Percentiles rank a stretch among this genome's conserved stretches.
Conservation (phyloP, 2,113 vertebrate genomes). For the pig (Sus scrofa) region T2T-Sscrofa CM000830.6:78007501-78008000, state of each 20-base stretch:
- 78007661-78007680: background rate
- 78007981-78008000: too few relatives aligned
- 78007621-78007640: background rate
- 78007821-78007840: background rate
- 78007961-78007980: too few relatives aligned
- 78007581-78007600: background rate
- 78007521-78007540: constrained; percentile 7
- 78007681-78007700: constrained; percentile 16
- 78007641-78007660: background rate
- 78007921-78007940: background rate
- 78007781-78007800: background rate
- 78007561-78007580: constrained; percentile 49
- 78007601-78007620: background rate
- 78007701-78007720: background rate
- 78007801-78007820: background rate
- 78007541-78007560: constrained; percentile 23
- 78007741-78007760: constrained; percentile 21
- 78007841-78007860: background rate
- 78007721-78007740: background rate
- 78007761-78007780: background rate
- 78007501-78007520: constrained; percentile 29
- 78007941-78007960: too few relatives aligned
- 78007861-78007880: background rate
- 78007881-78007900: constrained; percentile 14
- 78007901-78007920: background rate